Conservation (phyloP, 2,113 vertebrate species). For the Panthera uncia region DNA sequence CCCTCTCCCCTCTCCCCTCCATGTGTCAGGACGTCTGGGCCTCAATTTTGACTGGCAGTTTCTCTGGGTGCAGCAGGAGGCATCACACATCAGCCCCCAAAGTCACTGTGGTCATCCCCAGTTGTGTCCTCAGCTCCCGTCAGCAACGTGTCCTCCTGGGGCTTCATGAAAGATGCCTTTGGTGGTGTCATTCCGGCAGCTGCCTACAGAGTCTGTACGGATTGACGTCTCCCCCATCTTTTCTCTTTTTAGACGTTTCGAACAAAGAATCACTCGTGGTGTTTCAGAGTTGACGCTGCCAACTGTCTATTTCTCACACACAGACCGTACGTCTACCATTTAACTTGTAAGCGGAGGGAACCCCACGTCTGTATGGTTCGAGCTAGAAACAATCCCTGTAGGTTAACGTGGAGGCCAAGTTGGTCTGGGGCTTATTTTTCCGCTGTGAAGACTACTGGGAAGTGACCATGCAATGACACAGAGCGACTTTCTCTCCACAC, state of each 20-base stretch:
- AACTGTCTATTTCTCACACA: neutral
- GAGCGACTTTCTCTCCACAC: neutral
- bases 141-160: neutral
- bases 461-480: no score
- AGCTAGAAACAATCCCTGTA: neutral
- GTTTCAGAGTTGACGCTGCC: neutral
- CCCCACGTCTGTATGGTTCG: neutral
- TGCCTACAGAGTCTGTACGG: neutral
- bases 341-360: neutral
- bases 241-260: neutral
- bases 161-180: neutral
- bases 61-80: neutral
- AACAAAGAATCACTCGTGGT: neutral
- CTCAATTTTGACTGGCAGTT: neutral
- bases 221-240: neutral
- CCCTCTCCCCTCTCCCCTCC: neutral
- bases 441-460: neutral
- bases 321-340: neutral
- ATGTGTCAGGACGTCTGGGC: neutral
- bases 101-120: neutral
- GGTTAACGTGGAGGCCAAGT: neutral
- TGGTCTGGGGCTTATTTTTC: neutral
- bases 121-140: neutral
- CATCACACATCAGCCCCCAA: fast-evolving
- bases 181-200: neutral